Evolutionary conservation across 2,888 invertebrate species (phyloP).

Genomic region (Isotomurus palustris): DNA sequence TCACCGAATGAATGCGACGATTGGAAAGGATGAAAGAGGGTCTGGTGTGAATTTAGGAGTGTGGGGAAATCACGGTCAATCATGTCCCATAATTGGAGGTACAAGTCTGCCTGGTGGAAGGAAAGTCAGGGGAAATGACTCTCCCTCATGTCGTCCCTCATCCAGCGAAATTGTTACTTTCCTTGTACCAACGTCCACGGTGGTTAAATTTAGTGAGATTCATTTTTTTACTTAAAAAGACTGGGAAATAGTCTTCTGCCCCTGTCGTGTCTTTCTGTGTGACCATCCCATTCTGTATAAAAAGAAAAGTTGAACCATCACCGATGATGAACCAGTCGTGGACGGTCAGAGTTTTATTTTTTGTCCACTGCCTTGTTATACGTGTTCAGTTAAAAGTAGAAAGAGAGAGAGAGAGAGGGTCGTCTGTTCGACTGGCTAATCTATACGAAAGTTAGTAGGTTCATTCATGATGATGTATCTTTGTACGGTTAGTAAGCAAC

Average conservation of each 20-base stretch:
- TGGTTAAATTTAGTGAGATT: conserved; percentile 31
- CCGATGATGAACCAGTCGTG: too few species aligned
- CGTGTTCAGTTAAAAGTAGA: too few species aligned
- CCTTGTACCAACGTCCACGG: conserved; percentile 15
- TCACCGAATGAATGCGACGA: neutral
- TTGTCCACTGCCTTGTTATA: too few species aligned
- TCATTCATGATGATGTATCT: too few species aligned
- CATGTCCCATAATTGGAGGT: conserved; percentile 33
- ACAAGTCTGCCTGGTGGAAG: conserved; percentile 12
- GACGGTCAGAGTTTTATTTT: too few species aligned
- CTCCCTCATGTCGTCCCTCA: conserved; percentile 11
- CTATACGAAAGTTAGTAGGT: too few species aligned
- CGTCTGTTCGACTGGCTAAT: too few species aligned
- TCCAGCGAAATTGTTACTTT: too few species aligned
- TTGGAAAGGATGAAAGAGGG: neutral
- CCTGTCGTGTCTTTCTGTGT: conserved; percentile 22
- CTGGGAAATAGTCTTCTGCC: conserved; percentile 22
- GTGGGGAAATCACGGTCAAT: conserved; percentile 36
- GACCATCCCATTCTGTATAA: conserved; percentile 14
- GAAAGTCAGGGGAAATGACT: conserved; percentile 4
- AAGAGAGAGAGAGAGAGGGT: too few species aligned
- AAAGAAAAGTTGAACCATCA: too few species aligned
- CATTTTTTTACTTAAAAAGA: conserved; percentile 29
- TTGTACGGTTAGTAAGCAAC: too few species aligned
- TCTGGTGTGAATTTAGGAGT: conserved; percentile 9